A percentile compares a stretch with the other conserved stretches of the same genome.
phyloP scores from a whole-genome alignment of 30 jellyfish, hydroid and myxozoan genomes.

The Hydra vulgaris region DNA sequence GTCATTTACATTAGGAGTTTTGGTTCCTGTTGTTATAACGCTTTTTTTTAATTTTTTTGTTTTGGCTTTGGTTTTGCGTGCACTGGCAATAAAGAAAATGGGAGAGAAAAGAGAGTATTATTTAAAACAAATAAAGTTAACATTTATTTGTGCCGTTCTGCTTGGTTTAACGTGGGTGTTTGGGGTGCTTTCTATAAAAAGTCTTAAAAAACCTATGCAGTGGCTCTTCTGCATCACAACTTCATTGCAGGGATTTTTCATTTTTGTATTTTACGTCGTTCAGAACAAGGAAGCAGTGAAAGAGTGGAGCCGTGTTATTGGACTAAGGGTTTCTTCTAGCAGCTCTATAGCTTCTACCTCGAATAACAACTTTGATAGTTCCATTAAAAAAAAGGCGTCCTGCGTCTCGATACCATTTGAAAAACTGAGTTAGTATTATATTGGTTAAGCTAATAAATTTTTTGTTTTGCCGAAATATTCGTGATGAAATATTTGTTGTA shows the following conservation, averaged over 20 bases:
- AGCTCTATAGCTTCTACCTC: background rate
- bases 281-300: conserved; percentile 17
- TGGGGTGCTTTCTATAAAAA: conserved; percentile 19
- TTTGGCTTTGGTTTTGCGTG: conserved; percentile 9
- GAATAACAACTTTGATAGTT: background rate
- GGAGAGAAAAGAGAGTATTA: conserved; percentile 7
- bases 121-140: background rate
- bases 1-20: conserved; percentile 11
- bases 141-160: conserved; percentile 26
- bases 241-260: conserved; percentile 28
- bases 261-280: conserved; percentile 14
- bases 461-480: background rate
- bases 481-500: too few relatives aligned
- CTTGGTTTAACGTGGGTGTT: conserved; percentile 33
- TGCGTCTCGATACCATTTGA: background rate
- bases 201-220: conserved; percentile 15
- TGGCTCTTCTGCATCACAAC: conserved; percentile 15
- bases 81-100: conserved; percentile 9
- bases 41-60: conserved; percentile 6
- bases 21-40: conserved; percentile 12
- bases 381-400: background rate
- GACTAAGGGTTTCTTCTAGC: background rate
- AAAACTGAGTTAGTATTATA: background rate
- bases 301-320: conserved; percentile 22
- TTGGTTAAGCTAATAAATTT: background rate